Evolutionary conservation across 1,140 invertebrate genomes (phyloP).

Genomic region (Papilio dardanus): DNA sequence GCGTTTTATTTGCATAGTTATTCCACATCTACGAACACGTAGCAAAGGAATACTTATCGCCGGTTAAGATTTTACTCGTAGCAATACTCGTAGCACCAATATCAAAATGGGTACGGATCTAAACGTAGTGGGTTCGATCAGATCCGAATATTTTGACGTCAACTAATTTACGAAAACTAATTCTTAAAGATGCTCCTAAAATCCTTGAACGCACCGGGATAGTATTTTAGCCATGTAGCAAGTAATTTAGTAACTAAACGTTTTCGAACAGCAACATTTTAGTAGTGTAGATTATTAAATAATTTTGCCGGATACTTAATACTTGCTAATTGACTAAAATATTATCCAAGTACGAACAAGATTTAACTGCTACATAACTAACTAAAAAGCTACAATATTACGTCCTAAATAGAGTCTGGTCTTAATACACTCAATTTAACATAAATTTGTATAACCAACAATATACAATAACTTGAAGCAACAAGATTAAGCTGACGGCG

Average conservation of each 20-base stretch:
- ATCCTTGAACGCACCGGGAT: too few relatives aligned
- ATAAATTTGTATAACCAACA: constrained; percentile 5
- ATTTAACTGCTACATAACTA: too few relatives aligned
- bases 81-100: neutral
- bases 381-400: neutral
- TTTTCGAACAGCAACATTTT: too few relatives aligned
- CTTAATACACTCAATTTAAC: neutral
- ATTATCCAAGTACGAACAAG: too few relatives aligned
- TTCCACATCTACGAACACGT: constrained; percentile 10
- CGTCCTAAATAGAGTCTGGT: neutral
- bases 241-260: too few relatives aligned
- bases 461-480: constrained; percentile 27
- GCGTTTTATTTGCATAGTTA: neutral
- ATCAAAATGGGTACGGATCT: neutral
- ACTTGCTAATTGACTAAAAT: too few relatives aligned
- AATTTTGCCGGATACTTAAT: too few relatives aligned
- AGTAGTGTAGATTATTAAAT: too few relatives aligned
- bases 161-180: too few relatives aligned
- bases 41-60: neutral
- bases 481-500: constrained; percentile 28
- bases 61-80: neutral
- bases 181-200: too few relatives aligned
- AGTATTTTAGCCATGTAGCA: too few relatives aligned
- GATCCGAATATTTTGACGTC: neutral
- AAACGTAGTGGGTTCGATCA: neutral